Evolutionary conservation across 2,888 invertebrate species (phyloP).

Genomic region (Lamellibrachia columna): DNA sequence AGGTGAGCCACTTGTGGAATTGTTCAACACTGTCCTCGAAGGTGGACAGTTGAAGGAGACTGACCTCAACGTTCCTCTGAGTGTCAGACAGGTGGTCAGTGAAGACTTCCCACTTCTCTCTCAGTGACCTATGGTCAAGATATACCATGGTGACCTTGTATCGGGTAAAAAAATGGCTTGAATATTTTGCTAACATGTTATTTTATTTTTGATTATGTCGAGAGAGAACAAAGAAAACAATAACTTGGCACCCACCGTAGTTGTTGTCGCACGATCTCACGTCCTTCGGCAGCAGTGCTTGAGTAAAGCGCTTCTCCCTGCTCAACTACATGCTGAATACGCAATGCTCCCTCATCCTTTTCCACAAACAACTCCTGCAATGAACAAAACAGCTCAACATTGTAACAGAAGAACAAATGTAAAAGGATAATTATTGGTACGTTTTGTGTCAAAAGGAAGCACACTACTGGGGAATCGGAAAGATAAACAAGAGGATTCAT

Average conservation of each 20-base stretch:
- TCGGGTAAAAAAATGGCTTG: not conserved
- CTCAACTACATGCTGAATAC: constrained; percentile 79
- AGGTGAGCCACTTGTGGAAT: constrained; percentile 81
- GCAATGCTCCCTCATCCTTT: constrained; percentile 84
- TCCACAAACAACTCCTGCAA: constrained; percentile 71
- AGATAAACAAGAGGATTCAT: too few species aligned
- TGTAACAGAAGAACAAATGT: not conserved
- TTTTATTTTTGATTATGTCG: not conserved
- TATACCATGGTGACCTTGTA: not conserved
- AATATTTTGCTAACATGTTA: too few species aligned
- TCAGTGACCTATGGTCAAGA: constrained; percentile 70
- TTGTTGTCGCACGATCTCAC: constrained; percentile 84
- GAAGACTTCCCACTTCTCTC: constrained; percentile 88
- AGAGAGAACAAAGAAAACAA: not conserved
- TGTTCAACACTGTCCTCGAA: constrained; percentile 87
- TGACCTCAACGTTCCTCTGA: constrained; percentile 83
- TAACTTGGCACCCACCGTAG: constrained; percentile 31
- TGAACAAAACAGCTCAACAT: not conserved
- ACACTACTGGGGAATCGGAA: too few species aligned
- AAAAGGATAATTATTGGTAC: not conserved
- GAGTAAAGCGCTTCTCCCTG: constrained; percentile 88
- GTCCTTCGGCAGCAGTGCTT: constrained; percentile 89
- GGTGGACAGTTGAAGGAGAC: constrained; percentile 87
- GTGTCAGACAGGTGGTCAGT: constrained; percentile 84
- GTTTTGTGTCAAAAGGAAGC: too few species aligned